Evolutionary conservation across 2,888 invertebrate genomes (phyloP).

Genomic region (Hipparchia semele): DNA sequence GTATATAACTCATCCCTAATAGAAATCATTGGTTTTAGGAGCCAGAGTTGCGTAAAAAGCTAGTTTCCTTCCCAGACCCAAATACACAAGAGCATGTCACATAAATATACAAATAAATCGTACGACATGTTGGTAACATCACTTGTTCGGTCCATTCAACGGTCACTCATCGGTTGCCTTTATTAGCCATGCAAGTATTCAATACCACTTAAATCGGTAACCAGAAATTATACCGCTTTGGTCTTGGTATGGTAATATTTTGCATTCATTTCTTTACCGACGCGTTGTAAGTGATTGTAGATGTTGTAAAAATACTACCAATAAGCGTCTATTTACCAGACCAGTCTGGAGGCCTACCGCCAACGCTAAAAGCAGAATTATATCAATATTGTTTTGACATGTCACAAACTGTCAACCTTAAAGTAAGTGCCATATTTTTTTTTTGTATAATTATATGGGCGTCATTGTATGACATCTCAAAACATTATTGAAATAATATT

Average conservation of each 20-base stretch:
- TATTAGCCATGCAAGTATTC: conserved; percentile 41
- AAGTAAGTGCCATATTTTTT: too few relatives aligned
- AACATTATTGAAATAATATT: too few relatives aligned
- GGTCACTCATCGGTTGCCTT: conserved; percentile 55
- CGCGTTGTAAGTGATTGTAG: conserved; percentile 2
- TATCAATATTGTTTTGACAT: too few relatives aligned
- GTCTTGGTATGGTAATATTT: conserved; percentile 12
- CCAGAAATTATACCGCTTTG: conserved; percentile 49
- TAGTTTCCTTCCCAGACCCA: conserved; percentile 13
- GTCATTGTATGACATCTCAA: too few relatives aligned
- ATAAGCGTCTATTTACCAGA: not conserved
- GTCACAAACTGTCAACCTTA: too few relatives aligned
- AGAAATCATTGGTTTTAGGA: too few relatives aligned
- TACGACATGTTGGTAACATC: conserved; percentile 42
- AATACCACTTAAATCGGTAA: conserved; percentile 42
- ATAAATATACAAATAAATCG: conserved; percentile 42
- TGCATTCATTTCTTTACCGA: conserved; percentile 11
- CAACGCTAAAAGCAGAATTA: too few relatives aligned
- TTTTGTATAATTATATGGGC: too few relatives aligned
- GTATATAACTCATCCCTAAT: too few relatives aligned
- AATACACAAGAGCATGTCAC: conserved; percentile 22
- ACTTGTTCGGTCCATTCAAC: conserved; percentile 52
- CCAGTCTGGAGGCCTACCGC: too few relatives aligned
- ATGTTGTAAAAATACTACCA: not conserved
- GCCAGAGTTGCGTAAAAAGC: too few relatives aligned